These are phyloP conservation scores for Eurosta solidaginis DNA, from an alignment of 1,140 invertebrate genomes.

Conservation along the genomic window DNA sequence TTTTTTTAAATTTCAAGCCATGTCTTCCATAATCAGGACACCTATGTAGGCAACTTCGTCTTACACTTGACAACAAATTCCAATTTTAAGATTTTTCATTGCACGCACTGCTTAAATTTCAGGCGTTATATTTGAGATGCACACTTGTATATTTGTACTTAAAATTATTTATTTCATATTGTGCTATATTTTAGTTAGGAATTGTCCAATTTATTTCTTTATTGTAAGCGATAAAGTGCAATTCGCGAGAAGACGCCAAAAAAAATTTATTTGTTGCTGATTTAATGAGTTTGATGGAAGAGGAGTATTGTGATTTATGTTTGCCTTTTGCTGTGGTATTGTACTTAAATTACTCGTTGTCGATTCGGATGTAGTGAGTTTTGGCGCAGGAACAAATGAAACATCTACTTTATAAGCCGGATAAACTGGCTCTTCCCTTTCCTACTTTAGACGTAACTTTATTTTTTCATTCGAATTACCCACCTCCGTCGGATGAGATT, in stretches of 20 bases:
- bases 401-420: slow-evolving; percentile 81
- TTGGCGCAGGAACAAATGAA: slow-evolving; percentile 66
- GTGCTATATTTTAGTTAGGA: not conserved
- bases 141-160: too few relatives aligned
- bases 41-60: too few relatives aligned
- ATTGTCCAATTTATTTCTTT: not conserved
- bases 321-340: not conserved
- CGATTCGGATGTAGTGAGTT: slow-evolving; percentile 40
- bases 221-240: not conserved
- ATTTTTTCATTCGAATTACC: slow-evolving; percentile 70
- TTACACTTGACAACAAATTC: too few relatives aligned
- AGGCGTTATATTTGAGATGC: too few relatives aligned
- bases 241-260: not conserved
- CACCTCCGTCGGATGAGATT: slow-evolving; percentile 31
- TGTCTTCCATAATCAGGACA: too few relatives aligned
- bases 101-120: too few relatives aligned
- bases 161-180: too few relatives aligned
- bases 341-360: slow-evolving; percentile 25
- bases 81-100: too few relatives aligned
- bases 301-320: slow-evolving; percentile 34
- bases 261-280: slow-evolving; percentile 17
- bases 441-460: slow-evolving; percentile 80
- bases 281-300: slow-evolving; percentile 24
- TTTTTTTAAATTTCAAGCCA: too few relatives aligned
- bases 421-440: slow-evolving; percentile 77